phyloP scores from a whole-genome alignment of 2,888 invertebrate genomes.

The Orthosia gracilis region DNA sequence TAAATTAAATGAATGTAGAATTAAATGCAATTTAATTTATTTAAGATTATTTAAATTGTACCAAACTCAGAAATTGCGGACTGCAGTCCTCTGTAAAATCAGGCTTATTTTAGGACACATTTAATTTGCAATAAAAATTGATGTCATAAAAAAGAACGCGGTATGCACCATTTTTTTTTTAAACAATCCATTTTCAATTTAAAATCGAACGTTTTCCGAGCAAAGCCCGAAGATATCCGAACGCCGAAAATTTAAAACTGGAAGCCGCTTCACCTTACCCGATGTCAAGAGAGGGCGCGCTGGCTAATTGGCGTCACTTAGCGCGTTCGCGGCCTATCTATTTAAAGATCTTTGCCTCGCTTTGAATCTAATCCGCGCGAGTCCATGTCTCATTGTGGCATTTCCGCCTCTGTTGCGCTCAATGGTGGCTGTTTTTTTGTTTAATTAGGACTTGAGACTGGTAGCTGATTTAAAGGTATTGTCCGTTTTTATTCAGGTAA shows the following conservation, averaged over 20 bases:
- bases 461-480: conserved; percentile 57
- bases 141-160: conserved; percentile 13
- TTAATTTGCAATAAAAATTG: not conserved
- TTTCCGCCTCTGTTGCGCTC: conserved; percentile 72
- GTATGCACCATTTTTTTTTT: not conserved
- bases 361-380: conserved; percentile 74
- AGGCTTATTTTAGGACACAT: not conserved
- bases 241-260: conserved; percentile 57
- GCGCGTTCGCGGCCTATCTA: conserved; percentile 78
- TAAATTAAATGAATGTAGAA: not conserved
- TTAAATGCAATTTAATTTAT: conserved; percentile 40
- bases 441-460: conserved; percentile 63
- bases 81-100: conserved; percentile 4
- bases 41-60: conserved; percentile 31
- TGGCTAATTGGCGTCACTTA: conserved; percentile 81
- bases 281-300: conserved; percentile 72
- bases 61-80: conserved; percentile 11
- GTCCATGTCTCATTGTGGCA: conserved; percentile 72
- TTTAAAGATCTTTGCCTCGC: conserved; percentile 75
- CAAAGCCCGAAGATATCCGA: conserved; percentile 17
- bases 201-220: not conserved
- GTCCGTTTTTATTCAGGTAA: conserved; percentile 43
- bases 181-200: not conserved
- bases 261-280: conserved; percentile 65
- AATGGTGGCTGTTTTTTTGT: conserved; percentile 64